Evolutionary conservation across 1,140 invertebrate genomes (phyloP).

Genomic region (Brachionus calyciflorus): DNA sequence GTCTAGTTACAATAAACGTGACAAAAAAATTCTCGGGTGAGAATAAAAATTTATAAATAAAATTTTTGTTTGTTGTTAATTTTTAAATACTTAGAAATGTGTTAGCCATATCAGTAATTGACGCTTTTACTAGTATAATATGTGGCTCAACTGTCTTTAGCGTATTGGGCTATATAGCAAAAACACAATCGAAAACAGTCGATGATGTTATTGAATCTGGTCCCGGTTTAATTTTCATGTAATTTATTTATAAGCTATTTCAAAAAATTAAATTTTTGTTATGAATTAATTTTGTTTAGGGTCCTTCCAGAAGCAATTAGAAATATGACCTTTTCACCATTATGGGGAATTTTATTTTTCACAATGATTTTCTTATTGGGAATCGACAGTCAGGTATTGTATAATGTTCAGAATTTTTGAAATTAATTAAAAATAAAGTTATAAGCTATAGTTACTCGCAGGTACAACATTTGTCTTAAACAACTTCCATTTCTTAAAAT

Average conservation of each 20-base stretch:
- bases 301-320: conserved; percentile 56
- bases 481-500: no score
- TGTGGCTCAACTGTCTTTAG: conserved; percentile 59
- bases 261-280: conserved; percentile 52
- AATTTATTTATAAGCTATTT: neutral
- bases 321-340: conserved; percentile 54
- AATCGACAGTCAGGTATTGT: conserved; percentile 79
- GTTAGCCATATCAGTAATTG: neutral
- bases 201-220: conserved; percentile 56
- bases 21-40: conserved; percentile 38
- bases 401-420: no score
- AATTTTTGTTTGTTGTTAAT: no score
- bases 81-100: no score
- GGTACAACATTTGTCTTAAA: no score
- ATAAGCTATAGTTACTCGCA: no score
- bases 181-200: conserved; percentile 53
- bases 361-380: conserved; percentile 63
- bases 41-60: no score
- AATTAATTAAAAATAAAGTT: no score
- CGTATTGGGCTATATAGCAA: conserved; percentile 56
- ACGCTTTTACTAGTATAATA: conserved; percentile 56
- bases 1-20: conserved; percentile 71
- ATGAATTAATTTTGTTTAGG: conserved; percentile 48
- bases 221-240: conserved; percentile 47
- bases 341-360: conserved; percentile 58